Conservation (phyloP, 2,113 vertebrate species). For the Poeciliopsis prolifica region DNA sequence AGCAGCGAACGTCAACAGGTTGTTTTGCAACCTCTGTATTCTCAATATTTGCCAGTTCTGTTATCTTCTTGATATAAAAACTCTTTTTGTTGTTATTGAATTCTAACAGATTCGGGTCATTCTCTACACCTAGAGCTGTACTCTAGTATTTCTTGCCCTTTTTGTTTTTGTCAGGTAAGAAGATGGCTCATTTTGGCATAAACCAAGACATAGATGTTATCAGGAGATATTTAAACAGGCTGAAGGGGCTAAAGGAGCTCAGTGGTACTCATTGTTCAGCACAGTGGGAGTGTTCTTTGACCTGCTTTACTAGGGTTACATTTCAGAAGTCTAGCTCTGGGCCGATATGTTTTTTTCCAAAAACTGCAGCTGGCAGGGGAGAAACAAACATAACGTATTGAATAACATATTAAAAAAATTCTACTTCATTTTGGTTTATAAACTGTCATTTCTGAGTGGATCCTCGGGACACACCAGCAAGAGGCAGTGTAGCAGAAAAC, state of each 20-base stretch:
- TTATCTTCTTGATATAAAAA: background rate
- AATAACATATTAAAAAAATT: background rate
- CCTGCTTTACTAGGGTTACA: constrained; percentile 68
- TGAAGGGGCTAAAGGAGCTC: constrained; percentile 56
- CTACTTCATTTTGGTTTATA: too few species aligned
- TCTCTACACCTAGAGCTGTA: constrained; percentile 28
- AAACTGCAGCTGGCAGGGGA: background rate
- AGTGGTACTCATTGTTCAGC: constrained; percentile 63
- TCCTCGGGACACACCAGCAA: background rate
- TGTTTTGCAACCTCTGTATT: background rate
- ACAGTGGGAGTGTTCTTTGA: constrained; percentile 60
- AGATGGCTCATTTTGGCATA: constrained; percentile 29
- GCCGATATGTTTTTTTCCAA: constrained; percentile 19
- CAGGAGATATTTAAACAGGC: constrained; percentile 66
- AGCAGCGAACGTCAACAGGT: too few species aligned
- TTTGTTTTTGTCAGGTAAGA: constrained; percentile 51
- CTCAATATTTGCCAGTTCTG: background rate
- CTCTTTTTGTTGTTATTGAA: background rate
- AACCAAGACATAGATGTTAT: constrained; percentile 64
- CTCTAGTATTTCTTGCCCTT: constrained; percentile 25
- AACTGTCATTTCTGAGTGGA: background rate
- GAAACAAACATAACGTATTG: background rate
- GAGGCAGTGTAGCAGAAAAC: constrained; percentile 42
- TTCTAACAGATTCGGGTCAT: constrained; percentile 34
- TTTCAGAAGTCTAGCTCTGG: constrained; percentile 53